These are phyloP conservation scores for Cheilosia grossa DNA, from an alignment of 2,888 invertebrate genomes.

Conservation along the genomic window DNA sequence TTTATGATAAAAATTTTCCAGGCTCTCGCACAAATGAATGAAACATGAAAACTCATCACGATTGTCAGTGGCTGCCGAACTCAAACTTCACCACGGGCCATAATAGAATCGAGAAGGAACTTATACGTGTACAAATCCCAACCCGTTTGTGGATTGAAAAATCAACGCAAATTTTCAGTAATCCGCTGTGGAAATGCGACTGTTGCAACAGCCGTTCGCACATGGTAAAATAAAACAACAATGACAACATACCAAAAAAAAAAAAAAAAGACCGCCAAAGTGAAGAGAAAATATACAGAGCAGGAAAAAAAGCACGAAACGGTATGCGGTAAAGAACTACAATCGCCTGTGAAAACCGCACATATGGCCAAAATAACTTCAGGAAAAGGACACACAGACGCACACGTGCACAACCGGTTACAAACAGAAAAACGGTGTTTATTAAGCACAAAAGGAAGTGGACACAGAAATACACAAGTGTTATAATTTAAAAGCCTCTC, in stretches of 20 bases:
- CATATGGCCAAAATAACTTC: conserved; percentile 74
- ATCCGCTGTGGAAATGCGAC: conserved; percentile 58
- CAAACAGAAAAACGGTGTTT: conserved; percentile 63
- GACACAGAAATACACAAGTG: conserved; percentile 32
- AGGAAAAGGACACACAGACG: conserved; percentile 60
- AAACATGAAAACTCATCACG: conserved; percentile 74
- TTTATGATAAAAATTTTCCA: conserved; percentile 73
- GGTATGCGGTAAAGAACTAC: conserved; percentile 72
- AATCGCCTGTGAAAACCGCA: conserved; percentile 74
- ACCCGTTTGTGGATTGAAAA: conserved; percentile 51
- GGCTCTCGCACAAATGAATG: conserved; percentile 71
- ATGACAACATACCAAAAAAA: conserved; percentile 32
- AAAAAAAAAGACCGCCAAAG: conserved; percentile 44
- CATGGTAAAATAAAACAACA: conserved; percentile 41
- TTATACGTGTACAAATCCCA: background rate
- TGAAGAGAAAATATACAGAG: background rate
- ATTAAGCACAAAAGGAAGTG: conserved; percentile 71
- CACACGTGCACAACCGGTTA: conserved; percentile 17
- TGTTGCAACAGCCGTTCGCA: conserved; percentile 69
- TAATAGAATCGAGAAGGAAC: background rate
- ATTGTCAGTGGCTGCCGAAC: conserved; percentile 63
- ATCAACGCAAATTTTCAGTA: conserved; percentile 63
- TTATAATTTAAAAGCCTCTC: conserved; percentile 9
- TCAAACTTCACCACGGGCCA: conserved; percentile 41
- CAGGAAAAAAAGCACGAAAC: conserved; percentile 42